Conservation (phyloP, 2,113 vertebrate species). For the Phodopus roborovskii region DNA sequence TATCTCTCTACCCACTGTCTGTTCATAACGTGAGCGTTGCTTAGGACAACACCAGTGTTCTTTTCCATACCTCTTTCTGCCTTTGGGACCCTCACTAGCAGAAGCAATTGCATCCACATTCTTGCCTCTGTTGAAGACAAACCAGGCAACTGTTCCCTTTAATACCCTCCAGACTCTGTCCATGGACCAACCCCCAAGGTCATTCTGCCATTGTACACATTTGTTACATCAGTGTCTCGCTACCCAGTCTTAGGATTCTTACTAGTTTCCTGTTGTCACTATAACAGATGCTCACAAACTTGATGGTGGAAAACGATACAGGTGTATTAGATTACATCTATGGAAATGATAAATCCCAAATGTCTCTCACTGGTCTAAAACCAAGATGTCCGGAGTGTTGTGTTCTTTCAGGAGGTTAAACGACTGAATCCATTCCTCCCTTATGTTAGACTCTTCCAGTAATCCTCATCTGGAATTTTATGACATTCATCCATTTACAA, state of each 20-base stretch:
- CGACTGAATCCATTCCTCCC: not conserved
- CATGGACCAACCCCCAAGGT: not conserved
- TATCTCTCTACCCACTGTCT: not conserved
- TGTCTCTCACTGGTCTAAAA: not conserved
- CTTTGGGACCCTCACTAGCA: not conserved
- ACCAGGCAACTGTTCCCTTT: not conserved
- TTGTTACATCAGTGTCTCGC: not conserved
- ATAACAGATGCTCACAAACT: not conserved
- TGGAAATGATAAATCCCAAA: not conserved
- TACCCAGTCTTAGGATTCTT: not conserved
- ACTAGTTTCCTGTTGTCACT: not conserved
- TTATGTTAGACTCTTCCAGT: not conserved
- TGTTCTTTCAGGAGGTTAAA: not conserved
- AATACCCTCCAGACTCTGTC: constrained; percentile 16
- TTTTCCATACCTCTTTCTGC: not conserved
- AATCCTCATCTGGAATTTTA: not conserved
- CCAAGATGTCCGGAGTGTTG: not conserved
- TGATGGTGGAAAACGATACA: not conserved
- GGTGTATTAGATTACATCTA: not conserved
- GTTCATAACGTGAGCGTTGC: not conserved
- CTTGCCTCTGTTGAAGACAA: not conserved
- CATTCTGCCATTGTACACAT: not conserved
- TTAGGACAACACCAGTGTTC: not conserved
- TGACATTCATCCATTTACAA: not conserved
- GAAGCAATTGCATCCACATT: not conserved